phyloP scores from a whole-genome alignment of 2,888 invertebrate species.

The Stenotaenia linearis region DNA sequence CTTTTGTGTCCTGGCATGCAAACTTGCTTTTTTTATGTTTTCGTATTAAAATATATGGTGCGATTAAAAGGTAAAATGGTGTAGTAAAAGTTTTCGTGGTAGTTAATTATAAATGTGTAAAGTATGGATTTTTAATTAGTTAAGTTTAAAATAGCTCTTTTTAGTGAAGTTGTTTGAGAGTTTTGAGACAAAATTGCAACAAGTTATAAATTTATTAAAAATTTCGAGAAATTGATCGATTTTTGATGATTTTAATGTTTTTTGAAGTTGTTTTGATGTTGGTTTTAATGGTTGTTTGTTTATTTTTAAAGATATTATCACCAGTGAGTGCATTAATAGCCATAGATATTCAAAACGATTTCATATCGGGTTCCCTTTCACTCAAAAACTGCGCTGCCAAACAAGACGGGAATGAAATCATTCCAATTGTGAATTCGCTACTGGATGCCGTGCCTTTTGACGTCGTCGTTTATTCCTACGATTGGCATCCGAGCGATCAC shows the following conservation, averaged over 20 bases:
- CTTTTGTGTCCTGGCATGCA: conserved; percentile 6
- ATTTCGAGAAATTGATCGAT: not conserved
- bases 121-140: not conserved
- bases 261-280: conserved; percentile 35
- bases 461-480: conserved; percentile 84
- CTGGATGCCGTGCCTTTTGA: conserved; percentile 76
- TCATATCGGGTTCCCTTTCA: conserved; percentile 88
- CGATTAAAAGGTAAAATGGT: too few species aligned
- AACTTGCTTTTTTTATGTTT: not conserved
- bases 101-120: not conserved
- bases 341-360: conserved; percentile 97
- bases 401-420: conserved; percentile 82
- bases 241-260: conserved; percentile 34
- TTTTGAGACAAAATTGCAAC: too few species aligned
- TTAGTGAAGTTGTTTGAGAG: not conserved
- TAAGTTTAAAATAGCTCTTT: not conserved
- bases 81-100: too few species aligned
- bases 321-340: conserved; percentile 83
- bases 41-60: not conserved
- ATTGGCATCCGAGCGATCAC: conserved; percentile 96
- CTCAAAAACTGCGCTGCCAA: conserved; percentile 88
- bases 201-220: too few species aligned
- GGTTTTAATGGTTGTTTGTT: too few species aligned
- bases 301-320: conserved; percentile 78
- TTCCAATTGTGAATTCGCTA: conserved; percentile 82